Evolutionary conservation across 2,888 invertebrate species (phyloP).

Genomic region (Galerucella pusilla): DNA sequence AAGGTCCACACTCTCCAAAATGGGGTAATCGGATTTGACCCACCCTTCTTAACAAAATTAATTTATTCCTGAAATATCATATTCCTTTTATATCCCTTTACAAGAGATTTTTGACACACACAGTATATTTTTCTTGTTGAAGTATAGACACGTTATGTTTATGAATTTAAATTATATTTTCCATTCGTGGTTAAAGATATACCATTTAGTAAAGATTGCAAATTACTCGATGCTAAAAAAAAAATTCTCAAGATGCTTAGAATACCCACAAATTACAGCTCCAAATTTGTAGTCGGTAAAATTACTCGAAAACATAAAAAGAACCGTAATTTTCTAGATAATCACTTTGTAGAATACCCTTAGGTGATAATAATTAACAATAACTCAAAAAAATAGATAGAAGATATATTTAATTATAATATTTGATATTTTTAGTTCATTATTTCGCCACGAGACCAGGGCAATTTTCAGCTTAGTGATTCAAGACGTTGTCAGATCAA

Average conservation of each 20-base stretch:
- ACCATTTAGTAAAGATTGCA: neutral
- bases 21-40: no score
- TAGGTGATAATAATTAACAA: neutral
- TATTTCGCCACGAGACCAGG: no score
- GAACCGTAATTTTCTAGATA: neutral
- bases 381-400: neutral
- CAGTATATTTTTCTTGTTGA: constrained; percentile 2
- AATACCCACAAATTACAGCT: neutral
- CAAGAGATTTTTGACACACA: constrained; percentile 14
- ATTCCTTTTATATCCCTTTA: no score
- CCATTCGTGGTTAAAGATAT: neutral
- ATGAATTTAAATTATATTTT: neutral
- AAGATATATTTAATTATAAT: no score
- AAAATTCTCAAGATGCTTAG: neutral
- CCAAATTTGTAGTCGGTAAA: neutral
- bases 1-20: no score
- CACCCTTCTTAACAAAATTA: no score
- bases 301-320: neutral
- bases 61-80: no score
- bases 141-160: neutral
- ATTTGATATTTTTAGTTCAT: no score
- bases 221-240: neutral
- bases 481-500: no score
- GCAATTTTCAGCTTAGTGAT: no score
- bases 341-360: neutral